phyloP scores from a whole-genome alignment of 2,113 vertebrate genomes.

The Odontesthes bonariensis region DNA sequence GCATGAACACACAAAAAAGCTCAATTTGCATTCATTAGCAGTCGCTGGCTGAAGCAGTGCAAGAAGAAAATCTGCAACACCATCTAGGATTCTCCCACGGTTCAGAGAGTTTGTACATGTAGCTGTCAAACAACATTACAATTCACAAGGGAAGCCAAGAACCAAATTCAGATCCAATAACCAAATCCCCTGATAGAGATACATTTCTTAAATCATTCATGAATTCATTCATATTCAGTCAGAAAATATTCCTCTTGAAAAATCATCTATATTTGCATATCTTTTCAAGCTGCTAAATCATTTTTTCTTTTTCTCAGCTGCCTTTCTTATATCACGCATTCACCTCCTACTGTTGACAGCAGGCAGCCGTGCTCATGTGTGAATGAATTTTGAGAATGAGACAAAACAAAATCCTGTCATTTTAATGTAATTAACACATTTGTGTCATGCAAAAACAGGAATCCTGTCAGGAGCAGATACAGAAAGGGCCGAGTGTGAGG shows the following conservation, averaged over 20 bases:
- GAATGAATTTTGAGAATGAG: not conserved
- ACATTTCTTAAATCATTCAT: conserved; percentile 10
- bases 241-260: conserved; percentile 20
- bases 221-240: conserved; percentile 17
- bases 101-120: conserved; percentile 62
- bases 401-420: not conserved
- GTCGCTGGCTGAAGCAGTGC: conserved; percentile 16
- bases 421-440: not conserved
- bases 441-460: not conserved
- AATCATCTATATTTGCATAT: conserved; percentile 25
- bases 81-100: conserved; percentile 36
- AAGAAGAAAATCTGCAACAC: conserved; percentile 32
- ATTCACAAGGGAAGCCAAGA: conserved; percentile 37
- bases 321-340: not conserved
- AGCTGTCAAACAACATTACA: conserved; percentile 59
- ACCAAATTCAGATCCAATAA: conserved; percentile 40
- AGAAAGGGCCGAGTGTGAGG: not conserved
- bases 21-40: conserved; percentile 63
- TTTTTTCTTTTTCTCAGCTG: no score
- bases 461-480: not conserved
- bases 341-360: not conserved
- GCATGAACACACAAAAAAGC: not conserved
- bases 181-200: conserved; percentile 16
- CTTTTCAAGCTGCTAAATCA: conserved; percentile 19
- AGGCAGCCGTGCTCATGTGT: not conserved